phyloP scores from a whole-genome alignment of 2,797 vertebrate species.

The Spheniscus humboldti region DNA sequence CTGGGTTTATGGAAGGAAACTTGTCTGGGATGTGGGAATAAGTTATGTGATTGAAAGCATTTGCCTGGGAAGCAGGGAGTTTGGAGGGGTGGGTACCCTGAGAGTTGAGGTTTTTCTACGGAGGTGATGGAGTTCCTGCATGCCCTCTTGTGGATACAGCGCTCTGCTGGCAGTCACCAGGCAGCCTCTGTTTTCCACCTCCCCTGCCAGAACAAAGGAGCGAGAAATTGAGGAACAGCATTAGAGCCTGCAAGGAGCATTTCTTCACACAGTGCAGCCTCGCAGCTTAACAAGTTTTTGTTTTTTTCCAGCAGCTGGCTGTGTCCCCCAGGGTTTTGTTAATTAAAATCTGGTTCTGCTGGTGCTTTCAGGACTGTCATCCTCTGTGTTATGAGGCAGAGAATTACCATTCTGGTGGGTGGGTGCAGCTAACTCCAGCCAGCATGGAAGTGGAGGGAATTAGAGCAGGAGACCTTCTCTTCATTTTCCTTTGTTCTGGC shows the following conservation, averaged over 20 bases:
- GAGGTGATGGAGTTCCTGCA: background rate
- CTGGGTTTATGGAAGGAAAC: background rate
- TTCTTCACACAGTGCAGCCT: background rate
- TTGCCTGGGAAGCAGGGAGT: background rate
- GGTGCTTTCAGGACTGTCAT: constrained; percentile 26
- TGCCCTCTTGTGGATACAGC: constrained; percentile 47
- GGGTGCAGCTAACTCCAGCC: constrained; percentile 5
- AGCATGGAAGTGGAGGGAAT: background rate
- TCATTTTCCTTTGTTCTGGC: constrained; percentile 18
- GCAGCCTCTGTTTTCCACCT: background rate
- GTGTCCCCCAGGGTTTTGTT: constrained; percentile 42
- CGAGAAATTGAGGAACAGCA: background rate
- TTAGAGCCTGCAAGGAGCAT: background rate
- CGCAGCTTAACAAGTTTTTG: background rate
- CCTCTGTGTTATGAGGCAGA: constrained; percentile 49
- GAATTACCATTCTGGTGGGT: constrained; percentile 24
- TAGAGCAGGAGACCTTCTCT: background rate
- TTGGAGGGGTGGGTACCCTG: background rate
- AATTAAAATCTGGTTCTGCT: constrained; percentile 54
- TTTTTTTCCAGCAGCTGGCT: constrained; percentile 41
- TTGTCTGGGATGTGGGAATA: background rate
- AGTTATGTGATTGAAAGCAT: too few relatives aligned
- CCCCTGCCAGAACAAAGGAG: background rate
- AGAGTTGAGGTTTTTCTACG: background rate
- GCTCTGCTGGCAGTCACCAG: background rate